Evolutionary conservation across 1,140 invertebrate genomes (phyloP), one percentile per base, ranked within the genome.

Genomic region (Aporrectodea caliginosa): DNA sequence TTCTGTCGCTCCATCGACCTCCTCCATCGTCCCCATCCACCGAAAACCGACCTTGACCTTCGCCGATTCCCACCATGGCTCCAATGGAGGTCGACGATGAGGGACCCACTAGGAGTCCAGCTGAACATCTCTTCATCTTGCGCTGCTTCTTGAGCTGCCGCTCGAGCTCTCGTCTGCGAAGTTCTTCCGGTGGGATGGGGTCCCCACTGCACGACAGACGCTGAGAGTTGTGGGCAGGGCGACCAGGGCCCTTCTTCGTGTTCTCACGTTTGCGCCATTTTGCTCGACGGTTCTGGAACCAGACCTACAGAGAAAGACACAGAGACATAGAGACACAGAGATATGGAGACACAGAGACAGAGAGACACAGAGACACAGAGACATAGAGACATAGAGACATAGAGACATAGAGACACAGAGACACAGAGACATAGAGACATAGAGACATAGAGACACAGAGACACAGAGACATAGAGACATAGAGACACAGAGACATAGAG

Each of bases 211-310:
- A 98, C 58, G 95, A 96, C 86, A 98, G 95, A 0, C 96, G 97
- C 88, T 98, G 97, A 14, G 97, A 95, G 89, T 98, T 98, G 90
- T 98, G 97, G 1, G 97, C 96, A 69, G 97, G 97, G 87, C 97
- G 92, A 0, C 97, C 97, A 0, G 97, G 97, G 27, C 97, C 96
- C 83, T 98, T 99, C 89, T 98, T 97, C 77, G 97, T 98, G 90
- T 99, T 96, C 88, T 99, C 97, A 88, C 97, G 97, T 90, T 99
- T 99, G 78, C 97, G 91, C 95, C 97, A 99, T 90, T 99, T 99
- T 22, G 98, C 98, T 76, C 98, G 91, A 74, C 98, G 92, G 90
- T 99, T 99, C 91, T 99, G 98, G 90, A 99, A 99, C 97, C 97
- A 98, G 79, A 99, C 98, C 97, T 99, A 22, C 6, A 58, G 22